Evolutionary conservation across 2,797 vertebrate species (phyloP).

Genomic region (Pseudomugil gertrudae): DNA sequence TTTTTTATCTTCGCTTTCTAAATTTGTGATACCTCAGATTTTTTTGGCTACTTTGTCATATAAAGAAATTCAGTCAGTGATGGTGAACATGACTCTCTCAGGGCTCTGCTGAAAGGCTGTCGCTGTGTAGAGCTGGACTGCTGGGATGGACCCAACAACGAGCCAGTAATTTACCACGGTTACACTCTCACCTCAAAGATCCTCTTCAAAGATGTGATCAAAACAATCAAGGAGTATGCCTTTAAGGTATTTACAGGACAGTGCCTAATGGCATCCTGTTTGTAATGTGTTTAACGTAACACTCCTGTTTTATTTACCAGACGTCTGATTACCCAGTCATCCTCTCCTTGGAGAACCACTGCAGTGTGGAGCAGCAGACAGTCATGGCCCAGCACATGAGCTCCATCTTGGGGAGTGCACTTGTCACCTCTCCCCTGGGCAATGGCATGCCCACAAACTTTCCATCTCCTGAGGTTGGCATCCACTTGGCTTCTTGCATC

Average conservation of each 20-base stretch:
- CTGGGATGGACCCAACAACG: slow-evolving; percentile 92
- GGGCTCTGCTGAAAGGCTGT: slow-evolving; percentile 94
- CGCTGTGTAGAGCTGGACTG: slow-evolving; percentile 97
- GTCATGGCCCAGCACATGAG: slow-evolving; percentile 90
- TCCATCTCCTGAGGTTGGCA: slow-evolving; percentile 91
- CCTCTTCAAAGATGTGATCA: slow-evolving; percentile 91
- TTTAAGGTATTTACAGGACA: slow-evolving; percentile 85
- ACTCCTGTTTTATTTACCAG: slow-evolving; percentile 67
- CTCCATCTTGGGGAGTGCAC: slow-evolving; percentile 87
- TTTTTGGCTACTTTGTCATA: background rate
- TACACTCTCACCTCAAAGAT: slow-evolving; percentile 96
- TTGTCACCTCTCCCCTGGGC: slow-evolving; percentile 85
- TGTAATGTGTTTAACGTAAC: too few relatives aligned
- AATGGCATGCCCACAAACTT: slow-evolving; percentile 83
- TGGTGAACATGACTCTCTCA: slow-evolving; percentile 53
- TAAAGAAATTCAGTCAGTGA: background rate
- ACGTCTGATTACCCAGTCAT: slow-evolving; percentile 93
- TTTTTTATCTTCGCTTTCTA: too few relatives aligned
- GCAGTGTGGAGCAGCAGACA: slow-evolving; percentile 91
- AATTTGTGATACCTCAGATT: too few relatives aligned
- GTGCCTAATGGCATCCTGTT: background rate
- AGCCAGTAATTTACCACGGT: slow-evolving; percentile 95
- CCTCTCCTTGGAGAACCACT: slow-evolving; percentile 98
- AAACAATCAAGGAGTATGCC: slow-evolving; percentile 92
- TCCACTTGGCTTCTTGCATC: background rate